phyloP scores from a whole-genome alignment of 92 coral and sea anemone genomes.

The Epizoanthus fatuus region DNA sequence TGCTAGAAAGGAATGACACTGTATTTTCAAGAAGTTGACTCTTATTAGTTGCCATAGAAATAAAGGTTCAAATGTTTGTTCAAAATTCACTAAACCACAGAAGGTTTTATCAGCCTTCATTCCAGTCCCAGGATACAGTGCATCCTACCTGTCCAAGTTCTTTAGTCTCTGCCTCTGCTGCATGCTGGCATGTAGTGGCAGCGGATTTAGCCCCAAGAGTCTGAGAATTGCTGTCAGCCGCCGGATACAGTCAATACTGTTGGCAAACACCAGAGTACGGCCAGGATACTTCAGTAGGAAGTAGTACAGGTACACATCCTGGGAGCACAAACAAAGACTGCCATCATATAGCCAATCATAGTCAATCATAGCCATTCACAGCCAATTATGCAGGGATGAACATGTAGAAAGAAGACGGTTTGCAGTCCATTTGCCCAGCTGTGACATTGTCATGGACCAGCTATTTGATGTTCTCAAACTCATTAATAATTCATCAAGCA shows the following conservation, averaged over 20 bases:
- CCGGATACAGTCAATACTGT: slow-evolving; percentile 93
- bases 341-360: background rate
- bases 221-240: slow-evolving; percentile 90
- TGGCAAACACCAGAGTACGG: slow-evolving; percentile 94
- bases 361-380: background rate
- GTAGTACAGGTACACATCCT: slow-evolving; percentile 95
- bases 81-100: background rate
- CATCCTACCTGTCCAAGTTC: slow-evolving; percentile 88
- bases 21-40: too few relatives aligned
- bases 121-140: background rate
- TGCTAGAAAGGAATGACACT: too few relatives aligned
- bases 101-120: background rate
- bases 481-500: too few relatives aligned
- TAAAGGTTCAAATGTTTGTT: background rate
- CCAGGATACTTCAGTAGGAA: slow-evolving; percentile 94
- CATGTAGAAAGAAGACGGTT: too few relatives aligned
- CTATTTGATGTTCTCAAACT: too few relatives aligned
- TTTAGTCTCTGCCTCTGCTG: slow-evolving; percentile 98
- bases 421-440: too few relatives aligned
- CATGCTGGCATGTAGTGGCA: slow-evolving; percentile 95
- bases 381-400: background rate
- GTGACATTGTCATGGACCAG: background rate
- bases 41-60: too few relatives aligned
- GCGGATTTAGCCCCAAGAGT: slow-evolving; percentile 83
- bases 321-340: background rate